phyloP scores from a whole-genome alignment of 2,888 invertebrate genomes.

The Hetaerina titia region DNA sequence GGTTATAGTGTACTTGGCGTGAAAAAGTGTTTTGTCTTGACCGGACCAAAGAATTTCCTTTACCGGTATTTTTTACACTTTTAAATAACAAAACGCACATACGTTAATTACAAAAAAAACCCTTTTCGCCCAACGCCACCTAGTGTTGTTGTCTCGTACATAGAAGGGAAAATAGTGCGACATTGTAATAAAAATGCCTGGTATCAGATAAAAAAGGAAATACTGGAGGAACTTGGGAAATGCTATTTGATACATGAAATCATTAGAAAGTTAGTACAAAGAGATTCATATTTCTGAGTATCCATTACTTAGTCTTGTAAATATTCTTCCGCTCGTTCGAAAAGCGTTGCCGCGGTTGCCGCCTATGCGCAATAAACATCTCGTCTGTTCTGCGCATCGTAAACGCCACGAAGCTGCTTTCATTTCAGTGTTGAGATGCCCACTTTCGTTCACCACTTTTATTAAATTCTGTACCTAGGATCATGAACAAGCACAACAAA shows the following conservation, averaged over 20 bases:
- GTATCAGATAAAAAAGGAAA: neutral
- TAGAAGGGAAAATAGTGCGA: neutral
- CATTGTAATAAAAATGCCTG: neutral
- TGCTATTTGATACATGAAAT: neutral
- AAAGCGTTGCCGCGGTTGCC: slow-evolving; percentile 53
- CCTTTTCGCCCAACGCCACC: neutral
- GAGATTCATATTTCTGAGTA: neutral
- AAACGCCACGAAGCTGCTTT: slow-evolving; percentile 54
- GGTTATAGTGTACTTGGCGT: no score
- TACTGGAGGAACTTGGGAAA: neutral
- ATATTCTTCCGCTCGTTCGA: slow-evolving; percentile 62
- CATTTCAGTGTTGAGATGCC: slow-evolving; percentile 62
- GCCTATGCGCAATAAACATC: slow-evolving; percentile 59
- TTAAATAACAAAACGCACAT: no score
- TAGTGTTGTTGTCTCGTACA: neutral
- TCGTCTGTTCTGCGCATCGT: slow-evolving; percentile 64
- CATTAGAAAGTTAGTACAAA: neutral
- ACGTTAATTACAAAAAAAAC: neutral
- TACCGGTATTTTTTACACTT: no score
- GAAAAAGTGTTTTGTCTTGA: no score
- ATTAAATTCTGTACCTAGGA: slow-evolving; percentile 41
- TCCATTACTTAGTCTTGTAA: neutral
- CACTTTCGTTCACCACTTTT: neutral
- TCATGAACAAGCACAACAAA: slow-evolving; percentile 66
- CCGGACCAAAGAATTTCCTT: no score